Base-by-base conservation (phyloP, 2,113 vertebrate species). In the Notiomystis cincta region DNA sequence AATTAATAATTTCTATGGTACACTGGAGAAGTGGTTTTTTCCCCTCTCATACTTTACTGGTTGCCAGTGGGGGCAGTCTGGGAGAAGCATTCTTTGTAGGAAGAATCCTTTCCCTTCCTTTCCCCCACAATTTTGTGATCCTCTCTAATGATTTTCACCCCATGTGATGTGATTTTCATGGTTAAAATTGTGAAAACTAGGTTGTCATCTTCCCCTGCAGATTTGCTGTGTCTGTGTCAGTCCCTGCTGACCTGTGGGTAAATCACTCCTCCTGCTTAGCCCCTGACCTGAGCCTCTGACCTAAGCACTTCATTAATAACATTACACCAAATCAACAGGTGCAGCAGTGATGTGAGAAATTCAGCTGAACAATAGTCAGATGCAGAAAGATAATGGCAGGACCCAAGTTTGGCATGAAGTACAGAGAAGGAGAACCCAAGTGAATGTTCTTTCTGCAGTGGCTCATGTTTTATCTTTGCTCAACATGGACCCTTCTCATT, bases 251-350 rank as follows among this genome's bases (percentile, higher is more conserved):
- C 93, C 64, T 90, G 22, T 95, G 75, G 69, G 87, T 96, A 57
- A 92, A 65, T 92, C 80, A 93, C 53, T 71, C 61, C 93, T 96
- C 76, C 85, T 97, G 84, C 57, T 95, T 84, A 84, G 67, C 69
- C 53, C 57, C 84, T 66, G 77, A 40, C 50, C 47, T 87, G 73
- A 95, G 67, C 88, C 27, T 44, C 73, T 50, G 38, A 60, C 80
- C 95, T 91, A 71, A 57, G 48, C 14, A 4, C 65, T 92, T 82
- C 21, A 21, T 94, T 90, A 78, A 91, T 96, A 85, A 65, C 38
- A 64, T 87, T 79, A 60, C 53, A 75, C 71, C 84, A 84, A 89
- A 93, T 44, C 67, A 89, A 53, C 66, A 94, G 35, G 57, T 93
- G 65, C 66, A 80, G 65, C 64, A 48, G 45, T 56, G 69, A 71